These are phyloP conservation scores for Hyles euphorbiae DNA, from an alignment of 1,140 invertebrate species.

Conservation along the genomic window DNA sequence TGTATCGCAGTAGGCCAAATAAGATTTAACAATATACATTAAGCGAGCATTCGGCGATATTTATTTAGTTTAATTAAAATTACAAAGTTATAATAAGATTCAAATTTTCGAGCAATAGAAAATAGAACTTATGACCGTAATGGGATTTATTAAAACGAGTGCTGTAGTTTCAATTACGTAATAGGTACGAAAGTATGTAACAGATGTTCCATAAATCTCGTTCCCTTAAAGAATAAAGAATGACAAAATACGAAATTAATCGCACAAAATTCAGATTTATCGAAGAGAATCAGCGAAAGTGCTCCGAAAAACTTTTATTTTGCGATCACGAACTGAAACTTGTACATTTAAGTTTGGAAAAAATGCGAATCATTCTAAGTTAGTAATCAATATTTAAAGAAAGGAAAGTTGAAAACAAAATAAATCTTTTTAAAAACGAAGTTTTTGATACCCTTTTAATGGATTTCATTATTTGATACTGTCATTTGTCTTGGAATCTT, in stretches of 20 bases:
- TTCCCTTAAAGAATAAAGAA: neutral
- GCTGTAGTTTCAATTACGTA: too few species aligned
- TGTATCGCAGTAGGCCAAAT: too few species aligned
- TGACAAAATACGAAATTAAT: slow-evolving; percentile 11
- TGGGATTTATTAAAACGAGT: too few species aligned
- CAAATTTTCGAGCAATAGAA: too few species aligned
- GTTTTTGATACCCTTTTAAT: slow-evolving; percentile 34
- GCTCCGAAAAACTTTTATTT: slow-evolving; percentile 62
- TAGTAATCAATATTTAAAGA: slow-evolving; percentile 67
- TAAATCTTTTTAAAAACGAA: slow-evolving; percentile 45
- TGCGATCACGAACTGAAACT: slow-evolving; percentile 64
- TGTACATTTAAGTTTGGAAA: slow-evolving; percentile 64
- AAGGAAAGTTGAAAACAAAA: slow-evolving; percentile 53
- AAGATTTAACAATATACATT: too few species aligned
- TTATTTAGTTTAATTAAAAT: too few species aligned
- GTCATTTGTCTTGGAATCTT: too few species aligned
- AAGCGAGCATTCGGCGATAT: too few species aligned
- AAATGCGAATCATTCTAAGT: slow-evolving; percentile 64
- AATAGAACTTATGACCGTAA: too few species aligned
- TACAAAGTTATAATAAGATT: too few species aligned
- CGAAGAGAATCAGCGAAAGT: slow-evolving; percentile 53
- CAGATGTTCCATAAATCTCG: neutral
- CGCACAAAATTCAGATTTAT: slow-evolving; percentile 42
- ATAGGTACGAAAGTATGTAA: too few species aligned
- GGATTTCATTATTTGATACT: slow-evolving; percentile 12